phyloP scores from a whole-genome alignment of 92 coral and sea anemone genomes.

The Phenganax stokvisi region DNA sequence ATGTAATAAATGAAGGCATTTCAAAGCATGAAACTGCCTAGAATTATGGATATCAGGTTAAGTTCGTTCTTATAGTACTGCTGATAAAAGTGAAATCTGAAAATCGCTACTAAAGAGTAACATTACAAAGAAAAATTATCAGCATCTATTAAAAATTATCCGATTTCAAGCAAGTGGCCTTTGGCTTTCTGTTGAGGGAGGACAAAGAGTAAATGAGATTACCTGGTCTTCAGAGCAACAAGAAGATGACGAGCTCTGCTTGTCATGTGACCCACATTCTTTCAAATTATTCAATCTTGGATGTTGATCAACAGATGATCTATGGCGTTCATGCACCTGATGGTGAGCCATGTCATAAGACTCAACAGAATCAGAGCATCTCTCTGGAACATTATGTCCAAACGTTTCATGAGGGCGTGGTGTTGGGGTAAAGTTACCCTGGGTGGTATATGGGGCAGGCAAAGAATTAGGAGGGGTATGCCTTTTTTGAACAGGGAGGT shows the following conservation, averaged over 20 bases:
- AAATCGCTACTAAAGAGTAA: background rate
- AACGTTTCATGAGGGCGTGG: conserved; percentile 13
- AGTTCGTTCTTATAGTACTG: background rate
- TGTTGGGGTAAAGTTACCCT: conserved; percentile 36
- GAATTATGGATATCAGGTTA: no score
- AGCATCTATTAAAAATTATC: no score
- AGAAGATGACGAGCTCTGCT: background rate
- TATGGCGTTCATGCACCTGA: background rate
- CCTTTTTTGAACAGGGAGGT: background rate
- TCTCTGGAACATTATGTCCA: conserved; percentile 14
- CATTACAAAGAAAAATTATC: background rate
- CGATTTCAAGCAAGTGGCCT: background rate
- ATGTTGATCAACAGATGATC: background rate
- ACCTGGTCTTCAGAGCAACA: background rate
- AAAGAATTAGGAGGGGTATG: background rate
- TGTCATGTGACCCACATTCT: background rate
- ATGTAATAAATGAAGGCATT: no score
- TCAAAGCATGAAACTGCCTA: no score
- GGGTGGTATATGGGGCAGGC: conserved; percentile 13
- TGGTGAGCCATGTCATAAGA: background rate
- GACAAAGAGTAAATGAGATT: background rate
- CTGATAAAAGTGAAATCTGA: background rate
- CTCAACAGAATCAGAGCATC: background rate
- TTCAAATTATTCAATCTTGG: conserved; percentile 9
- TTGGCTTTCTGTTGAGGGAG: background rate